Conservation (phyloP, 2,888 invertebrate species). For the Melieria crassipennis region DNA sequence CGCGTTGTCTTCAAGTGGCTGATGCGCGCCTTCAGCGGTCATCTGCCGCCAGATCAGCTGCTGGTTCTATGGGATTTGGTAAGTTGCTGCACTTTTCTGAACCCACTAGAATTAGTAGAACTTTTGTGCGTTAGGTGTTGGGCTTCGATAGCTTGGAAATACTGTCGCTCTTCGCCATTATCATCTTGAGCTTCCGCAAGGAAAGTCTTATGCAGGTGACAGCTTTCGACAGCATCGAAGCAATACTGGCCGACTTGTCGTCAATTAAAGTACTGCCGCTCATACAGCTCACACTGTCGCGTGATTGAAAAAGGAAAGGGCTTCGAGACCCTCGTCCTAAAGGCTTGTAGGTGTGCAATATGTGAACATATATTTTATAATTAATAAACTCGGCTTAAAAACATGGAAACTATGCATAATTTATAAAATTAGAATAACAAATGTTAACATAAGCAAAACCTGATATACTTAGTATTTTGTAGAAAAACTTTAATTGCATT, state of each 20-base stretch:
- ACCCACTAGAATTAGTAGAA: not conserved
- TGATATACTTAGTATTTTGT: no score
- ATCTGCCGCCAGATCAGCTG: conserved; percentile 90
- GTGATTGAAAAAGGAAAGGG: conserved; percentile 65
- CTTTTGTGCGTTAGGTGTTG: conserved; percentile 68
- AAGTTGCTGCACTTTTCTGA: conserved; percentile 4
- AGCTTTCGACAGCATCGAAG: conserved; percentile 83
- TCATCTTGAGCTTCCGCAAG: conserved; percentile 85
- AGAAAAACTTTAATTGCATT: no score
- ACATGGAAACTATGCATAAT: no score
- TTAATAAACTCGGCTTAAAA: no score
- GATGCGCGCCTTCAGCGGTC: conserved; percentile 95
- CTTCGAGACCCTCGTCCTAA: not conserved
- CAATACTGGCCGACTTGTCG: conserved; percentile 87
- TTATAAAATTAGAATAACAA: no score
- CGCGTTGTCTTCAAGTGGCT: conserved; percentile 95
- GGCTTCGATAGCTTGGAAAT: conserved; percentile 94
- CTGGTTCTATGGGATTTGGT: conserved; percentile 91
- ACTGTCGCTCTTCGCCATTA: conserved; percentile 84
- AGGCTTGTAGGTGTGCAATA: no score
- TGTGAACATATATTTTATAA: no score
- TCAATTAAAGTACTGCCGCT: conserved; percentile 87
- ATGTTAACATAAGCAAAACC: no score
- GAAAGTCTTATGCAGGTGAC: conserved; percentile 82
- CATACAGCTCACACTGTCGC: conserved; percentile 81